phyloP scores from a whole-genome alignment of 2,888 invertebrate genomes.

The Bellardia bayeri region DNA sequence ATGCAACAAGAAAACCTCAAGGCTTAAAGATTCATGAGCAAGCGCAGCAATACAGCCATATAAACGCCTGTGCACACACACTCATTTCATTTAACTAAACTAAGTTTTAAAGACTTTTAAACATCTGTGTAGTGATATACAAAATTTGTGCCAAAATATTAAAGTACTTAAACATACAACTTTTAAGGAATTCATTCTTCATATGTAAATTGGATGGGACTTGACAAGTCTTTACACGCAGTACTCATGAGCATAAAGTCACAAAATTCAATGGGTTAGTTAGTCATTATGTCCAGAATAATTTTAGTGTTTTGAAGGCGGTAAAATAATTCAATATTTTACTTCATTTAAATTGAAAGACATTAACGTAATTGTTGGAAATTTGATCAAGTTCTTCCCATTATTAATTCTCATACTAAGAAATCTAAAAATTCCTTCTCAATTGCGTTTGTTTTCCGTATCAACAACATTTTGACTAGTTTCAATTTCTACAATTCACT shows the following conservation, averaged over 20 bases:
- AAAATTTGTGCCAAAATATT: slow-evolving; percentile 61
- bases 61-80: slow-evolving; percentile 15
- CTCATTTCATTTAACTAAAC: slow-evolving; percentile 31
- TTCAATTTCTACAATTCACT: neutral
- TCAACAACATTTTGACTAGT: too few relatives aligned
- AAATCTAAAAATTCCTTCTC: too few relatives aligned
- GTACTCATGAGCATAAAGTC: too few relatives aligned
- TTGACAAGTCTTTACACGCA: neutral
- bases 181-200: neutral
- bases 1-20: slow-evolving; percentile 70
- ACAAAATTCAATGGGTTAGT: too few relatives aligned
- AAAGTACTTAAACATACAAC: neutral
- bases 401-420: too few relatives aligned
- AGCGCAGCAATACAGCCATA: slow-evolving; percentile 47
- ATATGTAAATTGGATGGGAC: too few relatives aligned
- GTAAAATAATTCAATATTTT: too few relatives aligned
- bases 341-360: too few relatives aligned
- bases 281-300: too few relatives aligned
- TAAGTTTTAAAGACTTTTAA: slow-evolving; percentile 43
- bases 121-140: slow-evolving; percentile 59
- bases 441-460: neutral
- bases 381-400: too few relatives aligned
- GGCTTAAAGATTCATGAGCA: slow-evolving; percentile 69
- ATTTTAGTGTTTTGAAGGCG: too few relatives aligned
- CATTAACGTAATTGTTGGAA: too few relatives aligned